These are phyloP conservation scores for Chaetodon trifascialis DNA, from an alignment of 2,113 vertebrate species.

Conservation along the genomic window DNA sequence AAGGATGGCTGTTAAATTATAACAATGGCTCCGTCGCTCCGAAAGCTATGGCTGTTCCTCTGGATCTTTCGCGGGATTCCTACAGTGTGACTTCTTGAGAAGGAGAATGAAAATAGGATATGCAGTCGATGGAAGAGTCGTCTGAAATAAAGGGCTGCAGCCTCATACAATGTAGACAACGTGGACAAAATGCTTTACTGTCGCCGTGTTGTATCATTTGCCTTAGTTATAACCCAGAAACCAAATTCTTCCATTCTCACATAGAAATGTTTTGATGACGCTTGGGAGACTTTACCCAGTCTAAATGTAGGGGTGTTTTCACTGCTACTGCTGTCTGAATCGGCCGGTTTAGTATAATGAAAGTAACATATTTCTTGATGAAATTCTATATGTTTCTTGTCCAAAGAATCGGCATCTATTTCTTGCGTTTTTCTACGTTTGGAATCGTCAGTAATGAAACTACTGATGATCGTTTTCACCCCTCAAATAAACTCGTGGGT, in stretches of 20 bases:
- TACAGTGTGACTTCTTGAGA: constrained; percentile 44
- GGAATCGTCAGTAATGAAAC: accelerated
- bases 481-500: constrained; percentile 55
- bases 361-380: accelerated
- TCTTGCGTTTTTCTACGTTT: accelerated
- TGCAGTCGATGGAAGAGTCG: background rate
- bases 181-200: background rate
- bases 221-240: background rate
- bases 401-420: accelerated
- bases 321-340: background rate
- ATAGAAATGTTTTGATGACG: constrained; percentile 62
- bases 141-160: accelerated
- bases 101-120: constrained; percentile 1
- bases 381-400: accelerated
- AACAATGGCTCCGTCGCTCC: background rate
- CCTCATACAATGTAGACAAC: background rate
- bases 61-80: constrained; percentile 43
- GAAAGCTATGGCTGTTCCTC: background rate
- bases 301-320: background rate
- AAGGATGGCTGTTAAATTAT: background rate
- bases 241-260: background rate
- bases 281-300: background rate
- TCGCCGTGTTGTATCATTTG: accelerated
- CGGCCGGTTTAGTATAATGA: accelerated
- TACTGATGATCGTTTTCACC: accelerated